Evolutionary conservation across 1,140 invertebrate genomes (phyloP).

Genomic region (Chrysopa pallens): DNA sequence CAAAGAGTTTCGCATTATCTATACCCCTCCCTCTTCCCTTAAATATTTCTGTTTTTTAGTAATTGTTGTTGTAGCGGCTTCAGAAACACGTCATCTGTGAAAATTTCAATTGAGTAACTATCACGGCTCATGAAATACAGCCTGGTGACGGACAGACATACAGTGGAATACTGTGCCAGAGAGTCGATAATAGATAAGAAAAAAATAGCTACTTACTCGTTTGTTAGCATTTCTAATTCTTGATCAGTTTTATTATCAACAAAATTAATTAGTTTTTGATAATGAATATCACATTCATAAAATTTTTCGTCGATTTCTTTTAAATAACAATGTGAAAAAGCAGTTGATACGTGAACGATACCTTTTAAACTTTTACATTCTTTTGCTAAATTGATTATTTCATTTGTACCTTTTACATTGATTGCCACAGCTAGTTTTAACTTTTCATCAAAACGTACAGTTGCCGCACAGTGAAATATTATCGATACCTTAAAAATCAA

Average conservation of each 20-base stretch:
- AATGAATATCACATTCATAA: conserved; percentile 19
- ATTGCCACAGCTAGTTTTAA: conserved; percentile 39
- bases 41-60: too few species aligned
- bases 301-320: conserved; percentile 21
- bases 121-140: too few species aligned
- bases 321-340: conserved; percentile 27
- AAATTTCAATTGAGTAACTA: too few species aligned
- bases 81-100: too few species aligned
- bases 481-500: conserved; percentile 25
- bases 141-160: too few species aligned
- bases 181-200: too few species aligned
- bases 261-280: conserved; percentile 10
- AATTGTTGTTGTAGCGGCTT: too few species aligned
- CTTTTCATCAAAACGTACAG: conserved; percentile 45
- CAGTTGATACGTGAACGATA: conserved; percentile 32
- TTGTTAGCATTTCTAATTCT: conserved; percentile 3
- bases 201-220: conserved; percentile 2
- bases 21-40: too few species aligned
- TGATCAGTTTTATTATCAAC: conserved; percentile 3
- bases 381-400: conserved; percentile 44
- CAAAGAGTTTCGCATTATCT: too few species aligned
- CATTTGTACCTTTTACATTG: conserved; percentile 43
- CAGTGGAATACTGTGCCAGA: too few species aligned
- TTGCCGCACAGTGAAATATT: conserved; percentile 46
- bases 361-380: conserved; percentile 35